Evolutionary conservation across 2,888 invertebrate genomes (phyloP), one percentile per base, ranked within the genome.

Genomic region (Cataglyphis livida): DNA sequence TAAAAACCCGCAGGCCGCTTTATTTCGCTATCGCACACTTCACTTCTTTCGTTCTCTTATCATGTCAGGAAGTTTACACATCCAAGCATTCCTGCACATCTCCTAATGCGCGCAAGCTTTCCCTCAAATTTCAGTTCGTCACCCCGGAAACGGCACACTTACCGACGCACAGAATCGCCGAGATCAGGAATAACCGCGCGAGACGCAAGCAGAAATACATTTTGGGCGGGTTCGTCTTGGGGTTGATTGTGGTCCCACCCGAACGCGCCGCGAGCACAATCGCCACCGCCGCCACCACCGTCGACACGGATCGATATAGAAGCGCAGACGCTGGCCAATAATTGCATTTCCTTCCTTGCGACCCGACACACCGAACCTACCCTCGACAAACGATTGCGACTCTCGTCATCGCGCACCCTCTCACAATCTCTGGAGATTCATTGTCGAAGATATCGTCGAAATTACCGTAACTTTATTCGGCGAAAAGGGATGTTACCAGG

Each of bases 141-240:
- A 9, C 32, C 12, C 15, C 54, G 51, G 32, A 35, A 61, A 18
- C 3, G 6, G 7, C 51, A 41, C 10, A 51, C 93, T 93, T 90
- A 94, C 94, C 94, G 48, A 94, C 87, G 87, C 92, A 94, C 86
- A 94, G 90, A 28, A 94, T 88, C 66, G 92, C 85, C 18, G 94
- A 94, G 86, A 93, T 90, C 62, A 94, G 90, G 35, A 94, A 87
- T 81, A 92, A 90, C 74, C 93, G 90, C 68, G 90, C 88, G 76
- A 94, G 84, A 86, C 91, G 92, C 78, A 91, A 88, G 84, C 85
- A 92, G 88, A 91, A 91, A 89, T 92, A 91, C 94, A 94, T 94
- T 91, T 93, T 74, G 85, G 87, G 86, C 81, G 87, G 85, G 82
- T 87, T 89, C 81, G 70, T 68, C 76, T 78, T 82, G 44, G 62